Evolutionary conservation across 2,888 invertebrate genomes (phyloP).

Genomic region (Drosophila lutescens): DNA sequence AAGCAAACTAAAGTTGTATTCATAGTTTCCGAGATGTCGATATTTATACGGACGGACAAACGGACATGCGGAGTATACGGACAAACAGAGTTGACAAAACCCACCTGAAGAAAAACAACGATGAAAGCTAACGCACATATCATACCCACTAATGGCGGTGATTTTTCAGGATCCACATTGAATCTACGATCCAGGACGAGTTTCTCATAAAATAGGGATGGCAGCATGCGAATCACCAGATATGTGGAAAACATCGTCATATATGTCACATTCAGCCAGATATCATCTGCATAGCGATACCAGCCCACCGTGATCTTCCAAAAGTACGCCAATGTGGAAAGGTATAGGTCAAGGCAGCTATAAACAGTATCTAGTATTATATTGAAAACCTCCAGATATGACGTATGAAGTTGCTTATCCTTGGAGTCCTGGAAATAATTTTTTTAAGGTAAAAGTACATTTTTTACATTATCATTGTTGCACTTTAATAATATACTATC

Average conservation of each 20-base stretch:
- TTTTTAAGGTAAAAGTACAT: no score
- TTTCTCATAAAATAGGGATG: constrained; percentile 48
- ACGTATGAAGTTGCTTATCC: constrained; percentile 27
- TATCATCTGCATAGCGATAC: constrained; percentile 41
- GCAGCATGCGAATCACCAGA: constrained; percentile 49
- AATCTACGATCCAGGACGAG: constrained; percentile 47
- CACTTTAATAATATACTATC: no score
- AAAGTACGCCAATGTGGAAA: constrained; percentile 31
- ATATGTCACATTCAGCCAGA: constrained; percentile 61
- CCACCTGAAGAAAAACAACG: constrained; percentile 52
- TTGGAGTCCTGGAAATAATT: constrained; percentile 15
- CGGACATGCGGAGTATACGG: no score
- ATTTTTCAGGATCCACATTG: constrained; percentile 12
- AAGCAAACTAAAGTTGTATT: no score
- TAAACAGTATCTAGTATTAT: constrained; percentile 45
- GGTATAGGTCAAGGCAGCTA: constrained; percentile 53
- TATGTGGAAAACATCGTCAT: constrained; percentile 49
- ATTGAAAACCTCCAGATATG: constrained; percentile 27
- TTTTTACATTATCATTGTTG: no score
- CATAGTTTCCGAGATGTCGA: no score
- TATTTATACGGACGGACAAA: no score
- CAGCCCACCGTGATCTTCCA: constrained; percentile 34
- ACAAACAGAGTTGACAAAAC: not conserved
- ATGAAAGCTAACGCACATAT: constrained; percentile 48
- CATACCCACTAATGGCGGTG: constrained; percentile 53